Conservation (phyloP, 2,113 vertebrate genomes). For the Gulo gulo region DNA sequence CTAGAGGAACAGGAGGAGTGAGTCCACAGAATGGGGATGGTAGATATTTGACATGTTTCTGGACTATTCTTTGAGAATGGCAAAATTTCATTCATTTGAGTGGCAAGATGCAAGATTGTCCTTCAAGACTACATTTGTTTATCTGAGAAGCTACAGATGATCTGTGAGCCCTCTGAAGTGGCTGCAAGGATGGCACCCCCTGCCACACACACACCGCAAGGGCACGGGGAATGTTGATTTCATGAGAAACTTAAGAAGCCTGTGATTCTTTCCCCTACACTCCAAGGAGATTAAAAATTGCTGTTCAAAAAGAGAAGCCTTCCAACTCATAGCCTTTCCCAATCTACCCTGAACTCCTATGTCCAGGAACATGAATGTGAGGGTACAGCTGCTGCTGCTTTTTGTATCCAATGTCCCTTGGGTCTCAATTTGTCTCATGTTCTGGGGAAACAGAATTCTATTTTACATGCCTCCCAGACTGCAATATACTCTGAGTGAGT, state of each 20-base stretch:
- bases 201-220: no score
- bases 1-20: not conserved
- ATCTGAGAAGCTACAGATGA: not conserved
- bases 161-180: not conserved
- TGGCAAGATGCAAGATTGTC: not conserved
- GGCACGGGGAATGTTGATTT: not conserved
- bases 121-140: not conserved
- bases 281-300: not conserved
- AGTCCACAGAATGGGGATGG: not conserved
- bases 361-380: not conserved
- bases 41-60: not conserved
- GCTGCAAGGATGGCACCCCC: not conserved
- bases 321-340: not conserved
- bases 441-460: slow-evolving; percentile 47
- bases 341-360: not conserved
- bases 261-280: not conserved
- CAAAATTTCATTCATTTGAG: not conserved
- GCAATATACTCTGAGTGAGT: slow-evolving; percentile 60
- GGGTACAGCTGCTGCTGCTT: not conserved
- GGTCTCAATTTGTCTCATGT: slow-evolving; percentile 43
- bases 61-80: not conserved
- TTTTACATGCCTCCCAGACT: slow-evolving; percentile 58
- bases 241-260: not conserved
- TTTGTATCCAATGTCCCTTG: slow-evolving; percentile 2
- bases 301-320: not conserved